Evolutionary conservation across 2,113 vertebrate genomes (phyloP), one percentile per base, ranked within the genome.

Genomic region (Trichechus manatus): DNA sequence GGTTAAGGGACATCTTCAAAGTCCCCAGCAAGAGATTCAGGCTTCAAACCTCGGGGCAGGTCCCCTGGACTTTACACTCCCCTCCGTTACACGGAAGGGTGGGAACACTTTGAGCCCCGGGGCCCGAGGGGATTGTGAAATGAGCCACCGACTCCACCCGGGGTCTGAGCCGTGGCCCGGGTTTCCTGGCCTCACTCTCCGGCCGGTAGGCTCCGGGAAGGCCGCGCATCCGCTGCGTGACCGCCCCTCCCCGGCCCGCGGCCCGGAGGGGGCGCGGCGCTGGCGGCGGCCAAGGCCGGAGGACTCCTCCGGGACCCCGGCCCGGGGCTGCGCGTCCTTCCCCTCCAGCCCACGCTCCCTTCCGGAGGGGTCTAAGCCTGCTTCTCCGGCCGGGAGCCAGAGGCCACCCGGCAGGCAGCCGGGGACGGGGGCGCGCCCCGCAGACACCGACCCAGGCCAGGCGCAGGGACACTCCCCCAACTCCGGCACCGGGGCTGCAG

Each of bases 341-440:
- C 92, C 59, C 44, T 79, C 27, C 91, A 29, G 93, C 88, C 96
- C 96, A 84, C 70, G 72, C 91, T 94, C 56, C 44, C 0, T 96
- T 96, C 94, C 31, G 75, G 70, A 61, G 25, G 70, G 92, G 63
- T 63, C 93, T 68, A 84, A 75, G 20, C 56, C 2, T 44, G 36
- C 39, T 78, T 59, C 88, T n/a, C 79, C 70, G 33, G 90, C 81
- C 22, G 0, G 17, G 77, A 87, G 93, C 86, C 86, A 50, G 80
- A 5, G 59, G 74, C 91, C 74, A 1, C 84, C 17, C 31, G 85
- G 72, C 92, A 75, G 29, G 20, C 87, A 27, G 70, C 81, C 90
- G 23, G 31, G 50, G 61, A 70, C 8, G 1, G 74, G 50, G 20
- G 53, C 64, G 7, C 23, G 17, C 25, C 78, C 68, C 0, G n/a